A percentile compares a stretch with the other conserved stretches of the same genome.
These are phyloP conservation scores for Pseudocheirus occidentalis DNA, from an alignment of 2,797 vertebrate species.

Conservation along the genomic window DNA sequence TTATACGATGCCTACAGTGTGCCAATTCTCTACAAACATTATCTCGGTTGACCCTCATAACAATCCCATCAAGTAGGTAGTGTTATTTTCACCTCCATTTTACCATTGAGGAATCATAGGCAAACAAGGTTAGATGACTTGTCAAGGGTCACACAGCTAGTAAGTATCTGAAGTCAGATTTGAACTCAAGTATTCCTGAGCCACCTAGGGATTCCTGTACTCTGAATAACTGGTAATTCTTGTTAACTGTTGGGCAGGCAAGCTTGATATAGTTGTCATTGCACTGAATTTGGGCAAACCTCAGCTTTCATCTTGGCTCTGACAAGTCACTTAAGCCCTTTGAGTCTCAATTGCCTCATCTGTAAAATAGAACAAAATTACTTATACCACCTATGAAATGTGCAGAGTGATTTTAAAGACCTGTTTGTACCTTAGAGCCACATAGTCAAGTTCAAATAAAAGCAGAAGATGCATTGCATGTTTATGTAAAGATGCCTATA, in stretches of 20 bases:
- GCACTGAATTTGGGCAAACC: background rate
- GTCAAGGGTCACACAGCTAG: background rate
- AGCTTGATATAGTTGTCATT: background rate
- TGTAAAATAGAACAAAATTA: background rate
- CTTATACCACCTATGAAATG: background rate
- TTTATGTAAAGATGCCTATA: background rate
- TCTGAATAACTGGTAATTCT: background rate
- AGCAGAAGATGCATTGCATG: background rate
- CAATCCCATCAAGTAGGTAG: background rate
- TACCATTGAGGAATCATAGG: background rate
- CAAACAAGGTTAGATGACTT: background rate
- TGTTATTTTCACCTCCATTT: background rate
- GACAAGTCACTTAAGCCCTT: background rate
- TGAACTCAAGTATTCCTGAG: background rate
- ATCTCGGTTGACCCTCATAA: background rate
- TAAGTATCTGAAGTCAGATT: background rate
- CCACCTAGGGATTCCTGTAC: background rate
- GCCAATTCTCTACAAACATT: background rate
- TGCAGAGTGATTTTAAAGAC: background rate
- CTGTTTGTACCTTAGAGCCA: background rate
- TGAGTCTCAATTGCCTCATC: background rate
- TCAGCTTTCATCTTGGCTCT: background rate
- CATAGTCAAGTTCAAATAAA: background rate
- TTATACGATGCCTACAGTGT: background rate
- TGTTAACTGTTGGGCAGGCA: background rate